Evolutionary conservation across 2,888 invertebrate genomes (phyloP), one percentile per base, ranked within the genome.

Genomic region (Litoditis marina): DNA sequence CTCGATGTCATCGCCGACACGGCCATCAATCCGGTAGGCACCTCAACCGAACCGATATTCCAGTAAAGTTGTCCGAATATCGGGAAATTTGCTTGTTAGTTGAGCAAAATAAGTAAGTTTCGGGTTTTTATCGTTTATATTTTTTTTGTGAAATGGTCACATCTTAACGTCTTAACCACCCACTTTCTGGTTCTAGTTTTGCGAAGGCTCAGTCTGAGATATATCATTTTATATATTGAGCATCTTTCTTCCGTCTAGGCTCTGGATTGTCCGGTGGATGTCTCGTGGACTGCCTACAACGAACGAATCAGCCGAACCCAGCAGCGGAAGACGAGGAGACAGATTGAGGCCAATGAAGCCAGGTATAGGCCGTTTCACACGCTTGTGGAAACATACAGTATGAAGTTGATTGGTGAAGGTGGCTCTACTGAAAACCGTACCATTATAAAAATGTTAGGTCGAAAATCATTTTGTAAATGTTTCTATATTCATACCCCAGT

Each of bases 311-410:
- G 39, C 39, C 39, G 39, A 8, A 19, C 27, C 8, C 54, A 36
- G 49, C 34, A 49, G 32, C 42, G 58, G n/a, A 63, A 63, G 36
- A 63, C 63, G 13, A 30, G 16, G 16, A 27, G 63, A 25, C 63
- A 63, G 32, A 22, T 63, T 13, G 63, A 63, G 36, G 44, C 58
- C 19, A 57, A 44, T 32, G 63, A 63, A 44, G 63, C 63, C 13
- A 51, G 63, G 46, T 58, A 53, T 5, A 27, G 6, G 3, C n/a
- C n/a, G n/a, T n/a, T n/a, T n/a, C n/a, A n/a, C n/a, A n/a, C n/a
- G n/a, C n/a, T n/a, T n/a, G n/a, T n/a, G n/a, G n/a, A n/a, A n/a
- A n/a, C n/a, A n/a, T n/a, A n/a, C n/a, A n/a, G n/a, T n/a, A n/a
- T n/a, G n/a, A n/a, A n/a, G n/a, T n/a, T n/a, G n/a, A n/a, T n/a